A percentile compares a stretch with the other conserved stretches of the same genome.
These are phyloP conservation scores for Colostygia pectinataria DNA, from an alignment of 2,888 invertebrate species.

Conservation along the genomic window DNA sequence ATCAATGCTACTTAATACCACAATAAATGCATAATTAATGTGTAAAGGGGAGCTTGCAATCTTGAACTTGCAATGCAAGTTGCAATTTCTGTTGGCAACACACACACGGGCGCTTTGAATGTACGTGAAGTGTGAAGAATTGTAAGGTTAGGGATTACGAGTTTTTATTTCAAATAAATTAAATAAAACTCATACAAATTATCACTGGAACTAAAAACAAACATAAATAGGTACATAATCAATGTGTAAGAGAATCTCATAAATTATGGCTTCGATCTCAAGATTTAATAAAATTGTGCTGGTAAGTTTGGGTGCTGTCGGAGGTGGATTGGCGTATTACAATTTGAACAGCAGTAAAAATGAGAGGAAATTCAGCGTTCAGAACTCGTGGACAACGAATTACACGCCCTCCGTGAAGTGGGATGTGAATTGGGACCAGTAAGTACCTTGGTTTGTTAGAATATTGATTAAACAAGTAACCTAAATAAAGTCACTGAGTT, in stretches of 20 bases:
- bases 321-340: conserved; percentile 86
- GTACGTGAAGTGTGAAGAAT: too few relatives aligned
- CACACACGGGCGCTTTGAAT: too few relatives aligned
- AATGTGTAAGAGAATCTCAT: conserved; percentile 19
- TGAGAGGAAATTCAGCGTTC: conserved; percentile 73
- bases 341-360: conserved; percentile 69
- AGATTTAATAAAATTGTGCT: conserved; percentile 82
- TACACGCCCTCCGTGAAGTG: conserved; percentile 87
- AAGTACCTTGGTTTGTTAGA: conserved; percentile 52
- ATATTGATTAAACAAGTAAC: background rate
- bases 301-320: conserved; percentile 85
- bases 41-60: too few relatives aligned
- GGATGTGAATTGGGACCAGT: conserved; percentile 96
- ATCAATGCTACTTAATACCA: too few relatives aligned
- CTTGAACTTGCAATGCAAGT: too few relatives aligned
- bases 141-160: too few relatives aligned
- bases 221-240: conserved; percentile 3
- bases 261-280: conserved; percentile 75
- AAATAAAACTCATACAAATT: background rate
- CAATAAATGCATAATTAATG: too few relatives aligned
- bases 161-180: conserved; percentile 9
- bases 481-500: too few relatives aligned
- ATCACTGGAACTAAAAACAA: too few relatives aligned
- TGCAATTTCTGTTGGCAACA: too few relatives aligned
- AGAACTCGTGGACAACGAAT: conserved; percentile 88